These are phyloP conservation scores for Drosophila paulistorum DNA, from an alignment of 1,140 invertebrate species.

Conservation along the genomic window DNA sequence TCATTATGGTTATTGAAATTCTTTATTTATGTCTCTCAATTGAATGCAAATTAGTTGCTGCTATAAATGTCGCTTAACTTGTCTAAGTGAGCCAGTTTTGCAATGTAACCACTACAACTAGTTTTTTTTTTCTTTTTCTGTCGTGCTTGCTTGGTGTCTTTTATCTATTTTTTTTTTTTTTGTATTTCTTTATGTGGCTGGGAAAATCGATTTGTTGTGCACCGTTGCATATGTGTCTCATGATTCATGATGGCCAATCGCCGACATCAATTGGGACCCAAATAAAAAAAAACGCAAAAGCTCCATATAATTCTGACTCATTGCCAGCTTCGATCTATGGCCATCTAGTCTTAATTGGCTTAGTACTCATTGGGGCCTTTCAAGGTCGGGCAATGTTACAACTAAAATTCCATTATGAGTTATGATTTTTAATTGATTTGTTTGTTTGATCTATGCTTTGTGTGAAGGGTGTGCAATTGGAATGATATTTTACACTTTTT, in stretches of 20 bases:
- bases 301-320: constrained; percentile 58
- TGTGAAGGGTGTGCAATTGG: background rate
- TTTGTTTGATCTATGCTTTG: constrained; percentile 42
- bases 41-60: constrained; percentile 23
- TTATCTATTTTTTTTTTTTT: background rate
- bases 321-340: constrained; percentile 58
- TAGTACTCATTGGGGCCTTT: constrained; percentile 32
- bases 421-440: constrained; percentile 60
- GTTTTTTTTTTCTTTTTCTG: constrained; percentile 22
- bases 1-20: constrained; percentile 6
- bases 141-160: background rate
- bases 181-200: constrained; percentile 24
- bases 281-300: background rate
- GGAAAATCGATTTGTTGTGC: constrained; percentile 42
- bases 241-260: constrained; percentile 31
- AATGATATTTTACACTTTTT: background rate
- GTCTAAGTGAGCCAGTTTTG: constrained; percentile 41
- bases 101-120: constrained; percentile 38
- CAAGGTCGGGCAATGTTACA: constrained; percentile 63
- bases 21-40: constrained; percentile 3
- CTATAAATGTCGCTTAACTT: constrained; percentile 20
- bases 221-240: constrained; percentile 14
- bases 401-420: constrained; percentile 64
- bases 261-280: background rate
- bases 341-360: constrained; percentile 66